Conservation (phyloP, 2,888 invertebrate species). For the Drosophila pegasa region DNA sequence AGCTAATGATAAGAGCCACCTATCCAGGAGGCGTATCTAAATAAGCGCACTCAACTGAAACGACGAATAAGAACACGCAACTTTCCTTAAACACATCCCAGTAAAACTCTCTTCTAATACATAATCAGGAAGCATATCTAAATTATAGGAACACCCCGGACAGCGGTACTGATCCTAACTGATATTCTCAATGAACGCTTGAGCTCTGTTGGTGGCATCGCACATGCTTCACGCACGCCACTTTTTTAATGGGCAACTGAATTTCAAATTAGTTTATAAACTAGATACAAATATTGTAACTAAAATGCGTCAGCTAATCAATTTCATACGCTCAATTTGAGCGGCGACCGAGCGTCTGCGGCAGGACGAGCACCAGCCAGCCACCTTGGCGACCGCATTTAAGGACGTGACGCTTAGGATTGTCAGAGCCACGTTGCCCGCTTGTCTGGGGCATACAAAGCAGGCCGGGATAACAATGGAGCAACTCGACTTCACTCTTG, state of each 20-base stretch:
- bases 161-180: neutral
- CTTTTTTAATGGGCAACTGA: slow-evolving; percentile 49
- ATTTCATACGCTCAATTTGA: slow-evolving; percentile 77
- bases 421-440: slow-evolving; percentile 46
- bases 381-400: slow-evolving; percentile 74
- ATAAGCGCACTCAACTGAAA: neutral
- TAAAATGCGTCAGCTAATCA: slow-evolving; percentile 75
- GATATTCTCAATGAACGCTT: slow-evolving; percentile 49
- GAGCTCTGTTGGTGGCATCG: slow-evolving; percentile 47
- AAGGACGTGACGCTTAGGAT: slow-evolving; percentile 42
- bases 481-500: slow-evolving; percentile 58
- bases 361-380: slow-evolving; percentile 32
- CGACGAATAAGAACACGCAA: neutral
- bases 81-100: neutral
- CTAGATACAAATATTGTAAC: slow-evolving; percentile 71
- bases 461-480: slow-evolving; percentile 47
- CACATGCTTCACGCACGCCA: slow-evolving; percentile 57
- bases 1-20: too few relatives aligned
- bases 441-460: slow-evolving; percentile 55
- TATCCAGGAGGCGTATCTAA: too few relatives aligned
- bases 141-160: neutral
- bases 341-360: slow-evolving; percentile 74
- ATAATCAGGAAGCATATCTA: slow-evolving; percentile 20
- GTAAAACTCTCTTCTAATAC: neutral
- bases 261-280: slow-evolving; percentile 70